Percentiles rank a stretch among this genome's conserved stretches.
Evolutionary conservation across 2,888 invertebrate genomes (phyloP).

Genomic region (Phengaris alcon): DNA sequence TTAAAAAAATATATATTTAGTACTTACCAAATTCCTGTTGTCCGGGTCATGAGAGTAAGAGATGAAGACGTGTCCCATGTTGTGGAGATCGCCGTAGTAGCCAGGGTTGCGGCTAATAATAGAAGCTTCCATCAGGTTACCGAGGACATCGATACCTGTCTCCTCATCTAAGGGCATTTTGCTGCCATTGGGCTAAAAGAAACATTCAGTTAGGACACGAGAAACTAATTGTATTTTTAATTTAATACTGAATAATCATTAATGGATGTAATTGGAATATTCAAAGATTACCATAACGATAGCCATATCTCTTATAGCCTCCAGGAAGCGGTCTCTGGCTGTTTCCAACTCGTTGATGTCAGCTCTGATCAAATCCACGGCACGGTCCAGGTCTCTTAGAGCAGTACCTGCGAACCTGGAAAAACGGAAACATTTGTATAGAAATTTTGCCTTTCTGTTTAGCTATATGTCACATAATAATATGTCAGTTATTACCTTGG

Average conservation of each 20-base stretch:
- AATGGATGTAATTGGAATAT: not conserved
- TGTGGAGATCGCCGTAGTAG: slow-evolving; percentile 90
- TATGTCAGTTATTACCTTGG: slow-evolving; percentile 68
- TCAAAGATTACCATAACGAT: slow-evolving; percentile 38
- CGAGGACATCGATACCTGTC: slow-evolving; percentile 87
- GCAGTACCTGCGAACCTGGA: slow-evolving; percentile 65
- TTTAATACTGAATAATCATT: not conserved
- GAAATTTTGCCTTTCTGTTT: too few relatives aligned
- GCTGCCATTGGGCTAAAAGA: slow-evolving; percentile 77
- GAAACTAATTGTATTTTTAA: not conserved
- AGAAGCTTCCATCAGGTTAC: slow-evolving; percentile 88
- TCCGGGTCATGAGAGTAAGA: slow-evolving; percentile 90
- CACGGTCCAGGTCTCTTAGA: slow-evolving; percentile 80
- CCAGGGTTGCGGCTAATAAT: slow-evolving; percentile 83
- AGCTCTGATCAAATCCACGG: slow-evolving; percentile 80
- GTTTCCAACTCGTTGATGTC: slow-evolving; percentile 83
- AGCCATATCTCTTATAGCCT: slow-evolving; percentile 77
- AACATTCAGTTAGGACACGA: not conserved
- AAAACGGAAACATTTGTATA: not conserved
- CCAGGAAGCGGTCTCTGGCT: slow-evolving; percentile 84
- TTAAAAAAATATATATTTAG: not conserved
- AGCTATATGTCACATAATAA: too few relatives aligned
- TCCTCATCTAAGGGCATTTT: slow-evolving; percentile 80
- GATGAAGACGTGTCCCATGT: slow-evolving; percentile 89
- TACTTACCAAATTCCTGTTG: slow-evolving; percentile 52